phyloP scores from a whole-genome alignment of 2,888 invertebrate genomes.

The Campaea margaritaria region DNA sequence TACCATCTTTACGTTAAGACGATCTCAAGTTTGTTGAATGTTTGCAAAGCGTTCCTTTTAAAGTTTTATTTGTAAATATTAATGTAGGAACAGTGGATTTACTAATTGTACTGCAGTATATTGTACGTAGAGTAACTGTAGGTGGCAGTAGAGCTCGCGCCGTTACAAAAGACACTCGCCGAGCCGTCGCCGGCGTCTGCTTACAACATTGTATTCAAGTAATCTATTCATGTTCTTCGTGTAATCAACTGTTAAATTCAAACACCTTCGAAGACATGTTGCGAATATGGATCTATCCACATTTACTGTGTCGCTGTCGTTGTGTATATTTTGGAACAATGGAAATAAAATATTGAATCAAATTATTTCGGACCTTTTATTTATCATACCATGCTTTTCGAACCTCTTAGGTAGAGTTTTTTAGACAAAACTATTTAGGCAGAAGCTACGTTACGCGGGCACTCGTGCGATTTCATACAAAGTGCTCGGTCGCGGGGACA shows the following conservation, averaged over 20 bases:
- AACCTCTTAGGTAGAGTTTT: too few species aligned
- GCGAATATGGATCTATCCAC: constrained; percentile 74
- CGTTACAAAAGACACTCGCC: constrained; percentile 63
- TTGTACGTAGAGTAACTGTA: constrained; percentile 62
- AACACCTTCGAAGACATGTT: constrained; percentile 78
- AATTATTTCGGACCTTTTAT: constrained; percentile 56
- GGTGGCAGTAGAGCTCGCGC: constrained; percentile 51
- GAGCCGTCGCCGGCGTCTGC: constrained; percentile 58
- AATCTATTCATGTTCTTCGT: constrained; percentile 80
- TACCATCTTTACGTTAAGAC: constrained; percentile 84
- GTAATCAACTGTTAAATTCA: constrained; percentile 79
- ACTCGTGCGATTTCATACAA: too few species aligned
- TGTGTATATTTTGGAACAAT: constrained; percentile 85
- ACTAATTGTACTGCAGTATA: constrained; percentile 76
- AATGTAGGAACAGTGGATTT: constrained; percentile 82
- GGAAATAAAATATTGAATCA: constrained; percentile 83
- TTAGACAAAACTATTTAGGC: too few species aligned
- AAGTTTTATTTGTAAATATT: constrained; percentile 85
- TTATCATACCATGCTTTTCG: constrained; percentile 18
- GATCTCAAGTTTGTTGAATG: constrained; percentile 85
- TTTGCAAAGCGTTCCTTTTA: constrained; percentile 85
- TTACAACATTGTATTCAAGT: constrained; percentile 72
- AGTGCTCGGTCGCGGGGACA: too few species aligned
- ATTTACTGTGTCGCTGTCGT: constrained; percentile 82
- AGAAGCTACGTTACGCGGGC: too few species aligned